Percentiles rank a stretch among this genome's conserved stretches.
phyloP scores from a whole-genome alignment of 2,113 vertebrate species.

The Thamnophis sirtalis region DNA sequence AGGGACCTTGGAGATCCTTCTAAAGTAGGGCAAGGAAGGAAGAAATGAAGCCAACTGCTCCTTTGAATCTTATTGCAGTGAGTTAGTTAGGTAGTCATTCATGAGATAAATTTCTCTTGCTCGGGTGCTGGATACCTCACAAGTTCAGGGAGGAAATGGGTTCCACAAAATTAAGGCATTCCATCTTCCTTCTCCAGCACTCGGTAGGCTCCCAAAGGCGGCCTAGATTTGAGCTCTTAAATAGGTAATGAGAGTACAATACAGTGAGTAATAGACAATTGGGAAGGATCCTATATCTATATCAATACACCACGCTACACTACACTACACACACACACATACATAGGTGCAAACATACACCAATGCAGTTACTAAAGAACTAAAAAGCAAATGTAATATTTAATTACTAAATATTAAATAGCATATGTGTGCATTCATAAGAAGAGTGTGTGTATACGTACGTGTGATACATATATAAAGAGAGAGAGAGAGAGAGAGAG shows the following conservation, averaged over 20 bases:
- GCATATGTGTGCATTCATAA: not conserved
- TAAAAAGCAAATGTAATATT: not conserved
- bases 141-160: not conserved
- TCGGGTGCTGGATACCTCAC: not conserved
- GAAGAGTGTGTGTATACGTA: not conserved
- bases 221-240: slow-evolving; percentile 52
- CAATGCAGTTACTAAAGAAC: not conserved
- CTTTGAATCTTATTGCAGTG: not conserved
- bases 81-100: not conserved
- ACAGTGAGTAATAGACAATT: slow-evolving; percentile 62
- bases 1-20: not conserved
- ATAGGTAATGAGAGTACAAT: slow-evolving; percentile 53
- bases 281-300: slow-evolving; percentile 47
- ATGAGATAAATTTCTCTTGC: not conserved
- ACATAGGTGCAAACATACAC: not conserved
- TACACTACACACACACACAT: not conserved
- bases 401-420: not conserved
- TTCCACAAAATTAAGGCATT: slow-evolving; percentile 43
- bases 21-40: not conserved
- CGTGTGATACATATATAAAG: not conserved
- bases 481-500: too few relatives aligned
- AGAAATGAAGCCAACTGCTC: too few relatives aligned
- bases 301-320: not conserved
- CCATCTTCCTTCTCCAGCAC: slow-evolving; percentile 8
- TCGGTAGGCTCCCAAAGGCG: not conserved